A percentile compares a stretch with the other conserved stretches of the same genome.
phyloP scores from a whole-genome alignment of 2,888 invertebrate species.

The Yponomeuta sedellus region DNA sequence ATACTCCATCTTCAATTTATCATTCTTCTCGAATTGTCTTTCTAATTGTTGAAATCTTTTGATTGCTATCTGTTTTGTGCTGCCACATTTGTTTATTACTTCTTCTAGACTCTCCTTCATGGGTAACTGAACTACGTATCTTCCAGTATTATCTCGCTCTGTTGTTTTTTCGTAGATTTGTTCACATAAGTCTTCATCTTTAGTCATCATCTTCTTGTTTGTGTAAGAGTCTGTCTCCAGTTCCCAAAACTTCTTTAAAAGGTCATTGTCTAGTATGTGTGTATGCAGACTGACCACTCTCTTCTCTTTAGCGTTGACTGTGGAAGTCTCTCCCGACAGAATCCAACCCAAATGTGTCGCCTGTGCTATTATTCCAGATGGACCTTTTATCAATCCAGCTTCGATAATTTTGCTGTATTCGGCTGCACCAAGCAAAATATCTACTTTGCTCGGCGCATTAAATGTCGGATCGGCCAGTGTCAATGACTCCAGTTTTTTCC shows the following conservation, averaged over 20 bases:
- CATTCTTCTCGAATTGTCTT: constrained; percentile 10
- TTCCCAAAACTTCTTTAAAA: constrained; percentile 26
- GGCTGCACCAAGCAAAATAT: constrained; percentile 24
- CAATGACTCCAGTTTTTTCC: no score
- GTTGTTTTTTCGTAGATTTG: no score
- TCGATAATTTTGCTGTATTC: constrained; percentile 21
- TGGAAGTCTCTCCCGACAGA: constrained; percentile 21
- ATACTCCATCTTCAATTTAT: constrained; percentile 17
- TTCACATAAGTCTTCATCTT: no score
- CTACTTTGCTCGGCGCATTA: constrained; percentile 22
- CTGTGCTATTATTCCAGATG: constrained; percentile 17
- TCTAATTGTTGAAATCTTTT: constrained; percentile 16
- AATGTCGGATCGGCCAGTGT: no score
- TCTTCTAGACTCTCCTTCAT: no score
- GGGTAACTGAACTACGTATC: no score
- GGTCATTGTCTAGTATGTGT: constrained; percentile 23
- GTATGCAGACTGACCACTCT: constrained; percentile 21
- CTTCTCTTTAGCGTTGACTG: no score
- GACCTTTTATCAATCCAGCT: constrained; percentile 21
- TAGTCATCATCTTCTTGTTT: no score
- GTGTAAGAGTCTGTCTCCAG: constrained; percentile 3
- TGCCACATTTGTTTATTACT: background rate
- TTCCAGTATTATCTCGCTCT: no score
- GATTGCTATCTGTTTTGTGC: constrained; percentile 15
- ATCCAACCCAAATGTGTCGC: constrained; percentile 28